Evolutionary conservation across 53 echinoderm and acorn worm genomes (phyloP).

Genomic region (Luidia sarsii): DNA sequence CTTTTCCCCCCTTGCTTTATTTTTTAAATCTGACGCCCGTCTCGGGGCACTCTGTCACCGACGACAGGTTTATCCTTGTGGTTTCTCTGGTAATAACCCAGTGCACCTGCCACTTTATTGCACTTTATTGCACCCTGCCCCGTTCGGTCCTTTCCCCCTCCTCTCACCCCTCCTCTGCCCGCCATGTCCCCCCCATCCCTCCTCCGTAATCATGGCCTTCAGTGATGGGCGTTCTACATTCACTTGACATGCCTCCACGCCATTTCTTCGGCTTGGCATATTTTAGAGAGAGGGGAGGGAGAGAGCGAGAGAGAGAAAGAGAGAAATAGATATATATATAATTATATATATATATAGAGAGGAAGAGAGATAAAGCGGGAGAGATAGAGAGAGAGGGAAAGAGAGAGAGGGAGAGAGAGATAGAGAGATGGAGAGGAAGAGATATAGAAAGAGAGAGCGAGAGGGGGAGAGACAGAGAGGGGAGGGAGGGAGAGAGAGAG

Average conservation of each 20-base stretch:
- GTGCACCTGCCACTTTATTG: constrained; percentile 27
- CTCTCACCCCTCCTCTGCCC: not conserved
- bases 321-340: too few relatives aligned
- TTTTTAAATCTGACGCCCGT: not conserved
- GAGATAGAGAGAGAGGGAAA: too few relatives aligned
- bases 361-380: too few relatives aligned
- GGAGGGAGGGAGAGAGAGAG: too few relatives aligned
- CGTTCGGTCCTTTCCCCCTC: not conserved
- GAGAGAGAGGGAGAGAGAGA: too few relatives aligned
- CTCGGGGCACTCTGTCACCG: constrained; percentile 9
- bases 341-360: too few relatives aligned
- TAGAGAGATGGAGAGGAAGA: too few relatives aligned
- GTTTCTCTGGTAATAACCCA: constrained; percentile 31
- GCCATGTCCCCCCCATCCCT: not conserved
- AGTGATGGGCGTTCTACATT: not conserved
- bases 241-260: not conserved
- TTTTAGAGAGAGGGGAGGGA: not conserved
- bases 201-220: not conserved
- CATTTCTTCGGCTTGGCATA: too few relatives aligned
- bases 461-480: too few relatives aligned
- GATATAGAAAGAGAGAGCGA: too few relatives aligned
- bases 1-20: too few relatives aligned
- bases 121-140: not conserved
- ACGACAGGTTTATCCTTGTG: constrained; percentile 42
- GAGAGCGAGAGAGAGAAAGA: not conserved